Base-by-base conservation (phyloP, 2,797 vertebrate genomes). In the Distichodus sexfasciatus region DNA sequence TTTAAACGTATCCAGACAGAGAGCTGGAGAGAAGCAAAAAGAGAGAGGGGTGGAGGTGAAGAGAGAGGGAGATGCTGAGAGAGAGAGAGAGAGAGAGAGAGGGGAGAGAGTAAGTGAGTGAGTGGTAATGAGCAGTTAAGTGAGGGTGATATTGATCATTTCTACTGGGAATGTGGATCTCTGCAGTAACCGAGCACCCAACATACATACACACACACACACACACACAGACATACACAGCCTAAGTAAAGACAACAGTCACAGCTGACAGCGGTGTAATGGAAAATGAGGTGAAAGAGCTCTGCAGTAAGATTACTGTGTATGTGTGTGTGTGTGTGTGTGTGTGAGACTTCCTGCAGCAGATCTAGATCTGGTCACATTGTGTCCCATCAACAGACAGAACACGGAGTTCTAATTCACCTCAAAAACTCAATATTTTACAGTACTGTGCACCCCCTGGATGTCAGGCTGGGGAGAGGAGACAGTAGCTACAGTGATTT, bases 181-280 rank as follows among this genome's bases (percentile, higher is more conserved):
- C 64, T 57, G 58, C 57, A 76, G 69, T 75, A 70, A 61, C 61
- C 53, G 36, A 58, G 58, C 50, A 57, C 64, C 58, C 28, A 28
- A 46, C 43, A 61, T 35, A 17, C 33, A 44, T 41, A 24, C 31
- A 17, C 17, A 38, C 43, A 58, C 53, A 43, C 23, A 81, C 47
- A 59, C 6, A 74, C 29, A 77, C 0, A 47, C n/a, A 0, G 15
- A 63, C 43, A 29, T 1, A 15, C 51, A 36, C 51, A 6, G 11
- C 7, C 33, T 41, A 14, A 41, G 24, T 23, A 29, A 29, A 21
- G 24, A 48, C 9, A 17, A 7, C 23, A 60, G 3, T 8, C 8
- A 21, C 8, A 44, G 21, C 17, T 29, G 28, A 6, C 4, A 21
- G n/a, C n/a, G n/a, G n/a, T n/a, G n/a, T n/a, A n/a, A n/a, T n/a